Percentiles rank a stretch among this genome's conserved stretches.
Evolutionary conservation across 1,140 invertebrate genomes (phyloP).

Genomic region (Hyles euphorbiae): DNA sequence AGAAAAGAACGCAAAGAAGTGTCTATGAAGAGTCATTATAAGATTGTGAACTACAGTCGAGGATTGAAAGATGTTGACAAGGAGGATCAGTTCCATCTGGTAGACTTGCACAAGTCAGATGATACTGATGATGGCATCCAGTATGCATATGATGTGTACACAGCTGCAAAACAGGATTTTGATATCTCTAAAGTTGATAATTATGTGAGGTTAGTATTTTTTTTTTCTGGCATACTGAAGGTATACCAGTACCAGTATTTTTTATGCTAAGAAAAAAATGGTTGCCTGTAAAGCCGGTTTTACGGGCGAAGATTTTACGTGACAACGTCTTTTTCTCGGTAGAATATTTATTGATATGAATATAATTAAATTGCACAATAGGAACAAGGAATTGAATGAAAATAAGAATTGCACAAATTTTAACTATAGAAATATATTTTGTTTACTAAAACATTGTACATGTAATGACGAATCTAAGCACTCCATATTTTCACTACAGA

Average conservation of each 20-base stretch:
- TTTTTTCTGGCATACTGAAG: slow-evolving; percentile 1
- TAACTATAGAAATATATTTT: too few species aligned
- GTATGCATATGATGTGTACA: slow-evolving; percentile 77
- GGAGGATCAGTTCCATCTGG: slow-evolving; percentile 46
- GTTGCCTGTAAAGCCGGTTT: too few species aligned
- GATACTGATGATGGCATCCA: slow-evolving; percentile 40
- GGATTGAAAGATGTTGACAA: slow-evolving; percentile 53
- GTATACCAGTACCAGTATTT: neutral
- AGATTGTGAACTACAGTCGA: slow-evolving; percentile 71
- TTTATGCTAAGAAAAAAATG: too few species aligned
- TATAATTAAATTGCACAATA: too few species aligned
- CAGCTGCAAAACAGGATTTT: slow-evolving; percentile 72
- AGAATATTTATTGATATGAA: too few species aligned
- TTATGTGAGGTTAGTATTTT: slow-evolving; percentile 63
- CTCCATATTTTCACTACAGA: too few species aligned
- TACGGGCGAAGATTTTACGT: too few species aligned
- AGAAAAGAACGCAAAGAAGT: slow-evolving; percentile 58
- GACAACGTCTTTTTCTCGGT: too few species aligned
- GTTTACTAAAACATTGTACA: too few species aligned
- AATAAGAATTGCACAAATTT: too few species aligned
- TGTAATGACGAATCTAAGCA: too few species aligned
- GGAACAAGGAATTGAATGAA: too few species aligned
- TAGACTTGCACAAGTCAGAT: slow-evolving; percentile 54
- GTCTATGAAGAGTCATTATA: slow-evolving; percentile 66
- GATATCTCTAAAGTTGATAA: slow-evolving; percentile 73